Conservation (phyloP, 2,888 invertebrate species). For the Lypha dubia region DNA sequence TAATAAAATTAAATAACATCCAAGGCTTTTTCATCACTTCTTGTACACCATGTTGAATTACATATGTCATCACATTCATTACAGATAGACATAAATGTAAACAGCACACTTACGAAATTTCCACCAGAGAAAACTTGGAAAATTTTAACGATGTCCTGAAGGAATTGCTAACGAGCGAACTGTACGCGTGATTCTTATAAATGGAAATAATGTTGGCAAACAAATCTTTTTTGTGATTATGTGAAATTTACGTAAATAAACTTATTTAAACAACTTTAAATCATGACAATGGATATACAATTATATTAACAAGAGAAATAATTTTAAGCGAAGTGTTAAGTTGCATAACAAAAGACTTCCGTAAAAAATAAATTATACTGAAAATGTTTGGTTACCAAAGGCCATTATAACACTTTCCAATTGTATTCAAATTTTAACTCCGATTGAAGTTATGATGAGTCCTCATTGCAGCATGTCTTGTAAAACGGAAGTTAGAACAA, state of each 20-base stretch:
- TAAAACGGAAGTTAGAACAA: constrained; percentile 61
- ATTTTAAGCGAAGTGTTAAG: constrained; percentile 21
- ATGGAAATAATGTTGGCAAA: not conserved
- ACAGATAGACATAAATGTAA: constrained; percentile 17
- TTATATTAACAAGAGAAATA: not conserved
- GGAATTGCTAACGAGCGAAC: constrained; percentile 58
- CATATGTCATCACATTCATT: not conserved
- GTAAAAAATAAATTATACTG: not conserved
- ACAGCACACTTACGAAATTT: constrained; percentile 1
- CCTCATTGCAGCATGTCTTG: constrained; percentile 17
- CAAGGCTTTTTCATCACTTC: constrained; percentile 3
- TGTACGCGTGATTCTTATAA: constrained; percentile 2
- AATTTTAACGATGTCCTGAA: constrained; percentile 58
- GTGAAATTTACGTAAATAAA: constrained; percentile 11
- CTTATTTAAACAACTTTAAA: constrained; percentile 14
- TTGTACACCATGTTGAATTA: not conserved
- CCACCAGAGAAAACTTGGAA: not conserved
- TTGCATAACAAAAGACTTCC: constrained; percentile 1
- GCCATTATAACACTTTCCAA: not conserved
- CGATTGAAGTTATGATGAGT: not conserved
- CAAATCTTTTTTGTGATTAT: constrained; percentile 22
- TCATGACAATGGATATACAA: constrained; percentile 8
- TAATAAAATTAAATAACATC: too few relatives aligned
- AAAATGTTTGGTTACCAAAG: not conserved
- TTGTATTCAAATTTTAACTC: not conserved